Base-by-base conservation (phyloP, 2,797 vertebrate genomes). In the Merluccius polli region DNA sequence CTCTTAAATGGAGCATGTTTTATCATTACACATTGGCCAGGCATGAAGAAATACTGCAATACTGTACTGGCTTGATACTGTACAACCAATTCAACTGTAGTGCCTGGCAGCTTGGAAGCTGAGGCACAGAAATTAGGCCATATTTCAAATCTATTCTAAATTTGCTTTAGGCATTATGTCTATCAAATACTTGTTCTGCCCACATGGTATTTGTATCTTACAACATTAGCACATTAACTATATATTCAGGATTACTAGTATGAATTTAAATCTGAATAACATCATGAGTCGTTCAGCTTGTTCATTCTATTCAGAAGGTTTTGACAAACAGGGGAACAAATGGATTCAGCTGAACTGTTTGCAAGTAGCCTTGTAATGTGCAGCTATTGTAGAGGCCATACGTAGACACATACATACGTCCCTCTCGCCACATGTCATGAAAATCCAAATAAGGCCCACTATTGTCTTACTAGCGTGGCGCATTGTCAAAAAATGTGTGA, bases 401-500 rank as follows among this genome's bases (percentile, higher is more conserved):
- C n/a, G 78, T 72, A 35, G 31, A 78, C 67, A 27, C 73, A 59
- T n/a, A 10, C 52, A 59, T 70, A 77, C 70, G 76, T 65, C n/a
- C 16, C 24, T 32, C 44, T 83, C 67, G 76, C 29, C 82, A 73
- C 52, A 84, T 78, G 77, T 72, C 79, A 78, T 78, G 48, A 77
- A 78, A 82, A 6, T 29, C 59, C 33, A 80, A 80, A 90, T 83
- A 92, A 89, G 82, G 77, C 10, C 71, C 71, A 41, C 76, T 81
- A 85, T 87, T 92, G 86, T 91, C 36, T 81, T 59, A 75, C 31
- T 70, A 70, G 72, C 68, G 74, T 78, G 76, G 81, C 77, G 82
- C 75, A 87, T 86, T 87, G 79, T 87, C 80, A 84, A 89, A 84
- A 92, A 84, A 92, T 82, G 78, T 84, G 78, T 83, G 78, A 72